These are phyloP conservation scores for Euleptes europaea DNA, from an alignment of 2,113 vertebrate genomes.

Conservation along the genomic window DNA sequence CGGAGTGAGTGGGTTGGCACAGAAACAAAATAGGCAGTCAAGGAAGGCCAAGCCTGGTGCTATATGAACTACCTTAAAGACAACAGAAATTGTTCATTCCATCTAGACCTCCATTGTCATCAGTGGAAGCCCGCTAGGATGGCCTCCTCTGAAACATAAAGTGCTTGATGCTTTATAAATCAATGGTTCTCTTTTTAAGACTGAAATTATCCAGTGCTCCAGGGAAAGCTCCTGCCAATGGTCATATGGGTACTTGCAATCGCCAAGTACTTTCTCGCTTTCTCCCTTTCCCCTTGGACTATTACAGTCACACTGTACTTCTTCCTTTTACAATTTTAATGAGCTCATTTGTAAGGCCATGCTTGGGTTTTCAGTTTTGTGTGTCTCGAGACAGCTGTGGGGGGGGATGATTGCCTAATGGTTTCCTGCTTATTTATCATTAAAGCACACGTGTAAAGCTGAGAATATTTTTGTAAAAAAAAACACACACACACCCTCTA, in stretches of 20 bases:
- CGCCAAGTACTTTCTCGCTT: neutral
- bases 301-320: constrained; percentile 9
- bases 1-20: neutral
- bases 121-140: neutral
- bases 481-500: neutral
- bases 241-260: neutral
- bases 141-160: neutral
- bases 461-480: neutral
- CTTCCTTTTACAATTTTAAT: constrained; percentile 33
- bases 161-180: neutral
- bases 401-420: neutral
- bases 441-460: neutral
- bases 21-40: neutral
- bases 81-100: neutral
- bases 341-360: constrained; percentile 25
- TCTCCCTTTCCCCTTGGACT: neutral
- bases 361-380: constrained; percentile 11
- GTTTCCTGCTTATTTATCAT: neutral
- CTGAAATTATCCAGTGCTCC: neutral
- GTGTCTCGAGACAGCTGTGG: neutral
- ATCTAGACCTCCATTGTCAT: neutral
- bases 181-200: constrained; percentile 7
- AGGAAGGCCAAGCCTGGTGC: neutral
- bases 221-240: neutral
- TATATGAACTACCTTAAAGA: neutral